These are phyloP conservation scores for Colletes collaris DNA, from an alignment of 2,888 invertebrate species.

Conservation along the genomic window DNA sequence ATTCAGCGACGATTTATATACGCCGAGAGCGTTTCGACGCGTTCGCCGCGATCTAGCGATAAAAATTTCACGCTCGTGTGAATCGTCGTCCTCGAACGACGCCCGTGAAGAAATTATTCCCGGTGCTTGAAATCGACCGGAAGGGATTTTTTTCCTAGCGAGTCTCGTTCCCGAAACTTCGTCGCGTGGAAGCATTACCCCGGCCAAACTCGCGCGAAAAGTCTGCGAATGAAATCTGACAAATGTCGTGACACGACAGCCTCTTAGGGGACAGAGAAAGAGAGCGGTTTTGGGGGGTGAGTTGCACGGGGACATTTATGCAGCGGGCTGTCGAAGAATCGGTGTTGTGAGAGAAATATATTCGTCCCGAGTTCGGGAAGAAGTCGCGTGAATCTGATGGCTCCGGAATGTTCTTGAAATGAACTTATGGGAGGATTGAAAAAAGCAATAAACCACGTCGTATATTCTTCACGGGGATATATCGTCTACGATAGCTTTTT, in stretches of 20 bases:
- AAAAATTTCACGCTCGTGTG: not conserved
- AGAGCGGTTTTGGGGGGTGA: not conserved
- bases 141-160: not conserved
- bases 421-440: slow-evolving; percentile 2
- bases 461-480: not conserved
- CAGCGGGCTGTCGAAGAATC: slow-evolving; percentile 43
- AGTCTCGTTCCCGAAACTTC: not conserved
- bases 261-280: slow-evolving; percentile 14
- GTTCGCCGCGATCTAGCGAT: not conserved
- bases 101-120: not conserved
- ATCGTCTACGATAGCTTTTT: not conserved
- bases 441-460: slow-evolving; percentile 1
- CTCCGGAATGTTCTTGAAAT: slow-evolving; percentile 25
- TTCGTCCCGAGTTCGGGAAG: slow-evolving; percentile 7
- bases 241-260: slow-evolving; percentile 40
- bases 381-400: slow-evolving; percentile 37
- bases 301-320: slow-evolving; percentile 37
- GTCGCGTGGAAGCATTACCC: not conserved
- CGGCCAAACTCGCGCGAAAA: not conserved
- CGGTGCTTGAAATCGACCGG: not conserved
- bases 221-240: slow-evolving; percentile 50
- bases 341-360: slow-evolving; percentile 19
- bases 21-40: not conserved
- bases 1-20: not conserved
- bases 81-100: not conserved